Percentiles rank a stretch among this genome's conserved stretches.
Evolutionary conservation across 1,140 invertebrate genomes (phyloP).

Genomic region (Coelopa frigida): DNA sequence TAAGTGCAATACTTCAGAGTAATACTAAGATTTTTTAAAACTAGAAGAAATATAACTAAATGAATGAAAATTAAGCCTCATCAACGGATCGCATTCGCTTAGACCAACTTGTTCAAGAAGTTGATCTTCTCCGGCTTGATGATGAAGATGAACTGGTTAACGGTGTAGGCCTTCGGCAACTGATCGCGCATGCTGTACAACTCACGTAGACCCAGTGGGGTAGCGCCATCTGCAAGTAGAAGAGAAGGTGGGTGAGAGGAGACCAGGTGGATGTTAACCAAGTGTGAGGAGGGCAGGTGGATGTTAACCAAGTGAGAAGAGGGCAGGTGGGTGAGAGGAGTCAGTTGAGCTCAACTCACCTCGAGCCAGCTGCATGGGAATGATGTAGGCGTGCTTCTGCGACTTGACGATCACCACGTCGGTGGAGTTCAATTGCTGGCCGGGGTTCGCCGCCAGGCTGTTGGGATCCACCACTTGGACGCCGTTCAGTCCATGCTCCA

Average conservation of each 20-base stretch:
- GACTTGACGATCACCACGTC: slow-evolving; percentile 14
- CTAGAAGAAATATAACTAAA: too few species aligned
- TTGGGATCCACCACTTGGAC: background rate
- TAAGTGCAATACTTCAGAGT: too few species aligned
- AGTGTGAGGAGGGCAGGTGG: too few species aligned
- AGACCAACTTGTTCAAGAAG: slow-evolving; percentile 17
- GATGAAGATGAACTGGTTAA: slow-evolving; percentile 17
- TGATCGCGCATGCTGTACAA: slow-evolving; percentile 14
- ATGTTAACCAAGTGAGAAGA: too few species aligned
- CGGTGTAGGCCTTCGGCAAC: slow-evolving; percentile 13
- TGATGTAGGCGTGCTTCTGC: slow-evolving; percentile 16
- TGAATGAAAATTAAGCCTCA: too few species aligned
- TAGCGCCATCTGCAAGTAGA: slow-evolving; percentile 9
- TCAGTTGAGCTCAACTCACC: slow-evolving; percentile 3
- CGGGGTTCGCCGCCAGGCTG: background rate
- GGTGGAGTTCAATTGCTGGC: slow-evolving; percentile 7
- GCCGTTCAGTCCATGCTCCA: background rate
- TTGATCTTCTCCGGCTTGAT: slow-evolving; percentile 17
- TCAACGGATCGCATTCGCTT: too few species aligned
- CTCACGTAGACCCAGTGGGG: slow-evolving; percentile 4
- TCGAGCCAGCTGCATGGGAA: slow-evolving; percentile 10
- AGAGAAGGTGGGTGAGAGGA: too few species aligned
- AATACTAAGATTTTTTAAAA: too few species aligned
- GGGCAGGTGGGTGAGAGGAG: too few species aligned
- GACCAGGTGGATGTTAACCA: too few species aligned